These are phyloP conservation scores for Scalopus aquaticus DNA, from an alignment of 2,113 vertebrate genomes.

Conservation along the genomic window DNA sequence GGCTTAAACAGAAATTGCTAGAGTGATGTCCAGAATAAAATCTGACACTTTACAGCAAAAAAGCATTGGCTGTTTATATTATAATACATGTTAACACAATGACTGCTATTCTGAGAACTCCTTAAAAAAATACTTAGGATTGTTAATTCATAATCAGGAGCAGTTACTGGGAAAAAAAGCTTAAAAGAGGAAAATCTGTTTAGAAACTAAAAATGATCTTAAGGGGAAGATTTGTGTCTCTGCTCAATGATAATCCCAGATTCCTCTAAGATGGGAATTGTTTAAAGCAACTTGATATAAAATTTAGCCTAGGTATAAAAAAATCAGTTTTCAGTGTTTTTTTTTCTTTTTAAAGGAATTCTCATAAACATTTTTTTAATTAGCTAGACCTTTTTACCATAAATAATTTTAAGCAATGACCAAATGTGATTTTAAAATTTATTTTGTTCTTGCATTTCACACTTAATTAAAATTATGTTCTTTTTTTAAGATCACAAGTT, in stretches of 20 bases:
- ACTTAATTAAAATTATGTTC: conserved; percentile 32
- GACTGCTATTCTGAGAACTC: conserved; percentile 50
- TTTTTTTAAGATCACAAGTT: conserved; percentile 36
- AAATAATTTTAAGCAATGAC: conserved; percentile 22
- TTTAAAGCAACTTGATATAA: conserved; percentile 4
- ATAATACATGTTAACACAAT: conserved; percentile 48
- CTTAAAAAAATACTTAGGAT: conserved; percentile 39
- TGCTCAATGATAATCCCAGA: not conserved
- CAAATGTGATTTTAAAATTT: conserved; percentile 48
- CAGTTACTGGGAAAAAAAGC: not conserved
- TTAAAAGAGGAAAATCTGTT: conserved; percentile 40
- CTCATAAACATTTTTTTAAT: conserved; percentile 41
- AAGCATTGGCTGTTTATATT: conserved; percentile 10
- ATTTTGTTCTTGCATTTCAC: conserved; percentile 40
- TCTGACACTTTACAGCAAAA: conserved; percentile 24
- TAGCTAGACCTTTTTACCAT: not conserved
- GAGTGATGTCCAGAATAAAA: conserved; percentile 57
- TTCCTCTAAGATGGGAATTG: conserved; percentile 17
- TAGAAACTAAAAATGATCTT: conserved; percentile 51
- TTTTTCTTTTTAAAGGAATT: conserved; percentile 24
- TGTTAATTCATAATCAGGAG: conserved; percentile 50
- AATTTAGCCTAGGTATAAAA: conserved; percentile 22
- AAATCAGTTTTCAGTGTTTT: not conserved
- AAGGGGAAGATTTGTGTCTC: not conserved
- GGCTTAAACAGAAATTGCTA: conserved; percentile 58